Evolutionary conservation across 2,888 invertebrate genomes (phyloP), one percentile per base, ranked within the genome.

Genomic region (Pyrrhia umbra): DNA sequence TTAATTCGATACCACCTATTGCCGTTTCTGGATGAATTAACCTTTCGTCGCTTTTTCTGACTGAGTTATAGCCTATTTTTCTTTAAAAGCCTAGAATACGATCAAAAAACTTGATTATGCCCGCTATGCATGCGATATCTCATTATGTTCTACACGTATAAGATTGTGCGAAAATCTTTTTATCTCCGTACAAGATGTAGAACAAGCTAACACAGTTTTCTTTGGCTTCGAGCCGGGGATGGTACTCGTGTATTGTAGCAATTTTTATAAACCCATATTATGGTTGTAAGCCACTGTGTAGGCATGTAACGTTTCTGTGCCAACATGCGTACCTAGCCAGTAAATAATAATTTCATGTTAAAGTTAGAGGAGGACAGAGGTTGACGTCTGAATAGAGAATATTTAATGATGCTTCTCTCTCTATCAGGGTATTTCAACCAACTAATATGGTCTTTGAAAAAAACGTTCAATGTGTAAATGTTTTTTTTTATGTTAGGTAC

Each of bases 261-360:
- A 59, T 74, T 67, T 69, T 58, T 68, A 25, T 47, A 74, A 68
- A 46, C n/a, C 30, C 40, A 47, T 55, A 42, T 42, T 59, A 46
- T 50, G 27, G 9, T n/a, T 43, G 39, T 58, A 67, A 72, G 50
- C 27, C 34, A 45, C 34, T n/a, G 34, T 15, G 43, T 46, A 40
- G 6, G 27, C 40, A 30, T 25, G 8, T 39, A 51, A 2, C 6
- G 15, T 58, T 43, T 37, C 34, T 73, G 42, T 66, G 39, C 47
- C 49, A 56, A 51, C 2, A n/a, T 45, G n/a, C 0, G 5, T 25
- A 1, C 13, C 30, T 16, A 63, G 23, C 5, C 15, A 30, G 34
- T 34, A 58, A 47, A 47, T 23, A 43, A 8, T 37, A 59, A 65
- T 49, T 59, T n/a, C n/a, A n/a, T n/a, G n/a, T n/a, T n/a, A n/a